These are phyloP conservation scores for Trypoxylon attenuatum DNA, from an alignment of 2,888 invertebrate species.

Conservation along the genomic window DNA sequence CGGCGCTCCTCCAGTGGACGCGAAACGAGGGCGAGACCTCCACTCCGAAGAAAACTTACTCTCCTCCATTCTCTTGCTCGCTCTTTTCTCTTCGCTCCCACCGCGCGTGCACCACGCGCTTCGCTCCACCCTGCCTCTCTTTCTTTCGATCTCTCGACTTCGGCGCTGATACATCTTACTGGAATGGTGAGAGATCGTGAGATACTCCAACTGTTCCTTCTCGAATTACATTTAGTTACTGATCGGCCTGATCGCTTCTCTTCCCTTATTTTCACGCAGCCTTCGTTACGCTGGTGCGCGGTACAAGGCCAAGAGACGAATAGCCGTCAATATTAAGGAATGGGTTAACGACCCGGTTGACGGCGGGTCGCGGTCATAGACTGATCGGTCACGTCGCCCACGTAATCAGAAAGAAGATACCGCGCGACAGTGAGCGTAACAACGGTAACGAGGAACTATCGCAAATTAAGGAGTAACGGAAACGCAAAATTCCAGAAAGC, in stretches of 20 bases:
- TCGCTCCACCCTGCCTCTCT: not conserved
- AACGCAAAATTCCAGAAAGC: slow-evolving; percentile 5
- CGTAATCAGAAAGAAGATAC: slow-evolving; percentile 49
- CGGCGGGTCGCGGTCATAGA: slow-evolving; percentile 47
- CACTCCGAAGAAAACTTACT: slow-evolving; percentile 33
- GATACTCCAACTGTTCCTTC: not conserved
- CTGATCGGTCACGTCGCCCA: slow-evolving; percentile 54
- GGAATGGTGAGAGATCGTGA: not conserved
- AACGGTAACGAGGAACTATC: slow-evolving; percentile 18
- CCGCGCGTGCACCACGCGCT: not conserved
- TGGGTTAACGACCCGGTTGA: slow-evolving; percentile 45
- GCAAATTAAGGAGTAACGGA: slow-evolving; percentile 16
- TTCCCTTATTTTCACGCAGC: not conserved
- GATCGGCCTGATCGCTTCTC: slow-evolving; percentile 15
- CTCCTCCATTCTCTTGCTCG: slow-evolving; percentile 3
- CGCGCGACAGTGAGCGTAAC: not conserved
- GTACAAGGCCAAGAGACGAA: slow-evolving; percentile 3
- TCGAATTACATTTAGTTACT: slow-evolving; percentile 39
- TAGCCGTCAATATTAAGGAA: slow-evolving; percentile 27
- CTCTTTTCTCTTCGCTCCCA: not conserved
- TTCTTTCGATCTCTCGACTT: not conserved
- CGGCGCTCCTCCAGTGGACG: slow-evolving; percentile 27
- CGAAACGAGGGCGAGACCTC: slow-evolving; percentile 57
- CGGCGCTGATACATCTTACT: not conserved
- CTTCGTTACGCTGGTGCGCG: not conserved